Percentiles rank a stretch among this genome's conserved stretches.
phyloP scores from a whole-genome alignment of 2,888 invertebrate species.

The Drosophila mimica region DNA sequence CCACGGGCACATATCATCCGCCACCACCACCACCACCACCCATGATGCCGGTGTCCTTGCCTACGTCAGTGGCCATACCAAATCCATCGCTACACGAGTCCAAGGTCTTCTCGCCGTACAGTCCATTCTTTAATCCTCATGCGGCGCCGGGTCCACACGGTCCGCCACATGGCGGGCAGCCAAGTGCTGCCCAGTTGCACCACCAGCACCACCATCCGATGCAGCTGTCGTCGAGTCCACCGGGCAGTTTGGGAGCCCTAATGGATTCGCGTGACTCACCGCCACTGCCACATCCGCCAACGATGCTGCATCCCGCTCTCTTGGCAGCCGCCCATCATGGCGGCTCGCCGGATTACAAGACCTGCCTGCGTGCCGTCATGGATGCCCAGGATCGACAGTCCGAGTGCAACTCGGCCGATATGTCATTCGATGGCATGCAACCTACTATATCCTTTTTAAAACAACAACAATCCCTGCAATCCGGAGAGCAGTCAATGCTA shows the following conservation, averaged over 20 bases:
- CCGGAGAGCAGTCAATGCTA: conserved; percentile 42
- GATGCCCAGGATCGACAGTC: conserved; percentile 94
- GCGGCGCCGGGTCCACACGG: conserved; percentile 85
- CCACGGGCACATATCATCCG: conserved; percentile 77
- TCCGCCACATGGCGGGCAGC: conserved; percentile 85
- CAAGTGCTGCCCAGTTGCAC: conserved; percentile 84
- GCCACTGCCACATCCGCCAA: conserved; percentile 93
- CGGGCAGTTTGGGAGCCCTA: conserved; percentile 87
- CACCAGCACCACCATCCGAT: conserved; percentile 78
- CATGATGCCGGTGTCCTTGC: conserved; percentile 94
- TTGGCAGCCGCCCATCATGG: conserved; percentile 93
- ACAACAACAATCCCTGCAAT: conserved; percentile 74
- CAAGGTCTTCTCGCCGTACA: conserved; percentile 96
- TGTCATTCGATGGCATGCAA: conserved; percentile 95
- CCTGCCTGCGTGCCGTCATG: conserved; percentile 89
- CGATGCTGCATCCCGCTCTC: conserved; percentile 93
- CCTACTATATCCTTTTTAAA: conserved; percentile 98
- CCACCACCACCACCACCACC: conserved; percentile 89
- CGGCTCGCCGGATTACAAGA: conserved; percentile 91
- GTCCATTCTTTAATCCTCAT: conserved; percentile 92
- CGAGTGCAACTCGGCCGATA: conserved; percentile 95
- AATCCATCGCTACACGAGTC: conserved; percentile 98
- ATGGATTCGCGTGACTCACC: conserved; percentile 91
- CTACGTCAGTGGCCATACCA: conserved; percentile 98
- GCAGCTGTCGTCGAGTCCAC: conserved; percentile 86